Evolutionary conservation across 2,113 vertebrate species (phyloP), one percentile per base, ranked within the genome.

Genomic region (Ranitomeya imitator): DNA sequence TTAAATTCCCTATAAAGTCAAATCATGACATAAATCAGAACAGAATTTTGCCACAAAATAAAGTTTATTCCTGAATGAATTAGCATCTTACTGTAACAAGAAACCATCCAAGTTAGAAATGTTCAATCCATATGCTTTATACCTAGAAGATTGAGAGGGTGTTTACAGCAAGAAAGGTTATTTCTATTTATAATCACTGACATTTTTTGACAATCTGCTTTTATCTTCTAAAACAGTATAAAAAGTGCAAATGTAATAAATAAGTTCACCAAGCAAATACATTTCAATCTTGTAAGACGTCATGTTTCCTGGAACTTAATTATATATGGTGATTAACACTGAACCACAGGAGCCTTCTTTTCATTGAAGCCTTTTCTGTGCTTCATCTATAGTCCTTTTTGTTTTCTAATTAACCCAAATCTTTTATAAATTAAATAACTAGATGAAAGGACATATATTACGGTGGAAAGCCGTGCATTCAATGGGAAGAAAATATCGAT

Each of bases 231-330:
- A n/a, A 74, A 76, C 52, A 6, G 0, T 77, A 45, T 45, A 21
- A 55, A 23, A 60, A 52, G 21, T 63, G 9, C 51, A 87, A 81
- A 65, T 71, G 73, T 60, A 45, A 19, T 55, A 81, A 69, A 74
- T 73, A 59, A 87, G 54, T 76, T 21, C n/a, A 19, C 8, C 55
- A 65, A 51, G 55, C n/a, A 83, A 77, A 76, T 83, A 77, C n/a
- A 77, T 54, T 83, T 77, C 21, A 83, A 23, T 52, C 65, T 74
- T 82, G 65, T 73, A 87, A 82, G 81, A 60, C 21, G 55, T 83
- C 57, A 77, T 83, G 57, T 83, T 88, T 83, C 63, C 69, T 59
- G 31, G 8, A 74, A 37, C 57, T 88, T 83, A 88, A 88, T 88
- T 76, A 74, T 82, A 54, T 69, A 83, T 82, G 79, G n/a, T 76